These are phyloP conservation scores for Yoshiicerus persimilis DNA, from an alignment of 1,140 invertebrate species.

Conservation along the genomic window DNA sequence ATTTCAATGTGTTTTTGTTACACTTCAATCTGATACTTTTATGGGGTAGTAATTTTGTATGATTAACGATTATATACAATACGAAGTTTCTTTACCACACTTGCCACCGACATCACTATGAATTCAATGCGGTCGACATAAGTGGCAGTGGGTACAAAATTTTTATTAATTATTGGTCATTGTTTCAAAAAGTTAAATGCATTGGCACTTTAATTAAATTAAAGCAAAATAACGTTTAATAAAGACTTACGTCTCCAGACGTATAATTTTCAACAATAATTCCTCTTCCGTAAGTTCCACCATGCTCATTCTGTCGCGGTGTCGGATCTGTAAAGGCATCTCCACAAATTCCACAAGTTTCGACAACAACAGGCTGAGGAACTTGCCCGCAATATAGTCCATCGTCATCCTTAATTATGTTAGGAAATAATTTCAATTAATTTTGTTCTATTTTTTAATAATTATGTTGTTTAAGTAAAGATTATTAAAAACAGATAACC, in stretches of 20 bases:
- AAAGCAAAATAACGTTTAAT: background rate
- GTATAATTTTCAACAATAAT: slow-evolving; percentile 52
- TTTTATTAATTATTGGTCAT: no score
- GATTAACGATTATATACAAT: no score
- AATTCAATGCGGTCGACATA: no score
- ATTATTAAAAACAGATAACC: no score
- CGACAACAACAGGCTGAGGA: slow-evolving; percentile 32
- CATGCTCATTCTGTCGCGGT: slow-evolving; percentile 52
- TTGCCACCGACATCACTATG: no score
- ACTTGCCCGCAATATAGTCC: slow-evolving; percentile 49
- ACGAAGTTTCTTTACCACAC: no score
- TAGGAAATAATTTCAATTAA: no score
- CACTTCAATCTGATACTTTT: background rate
- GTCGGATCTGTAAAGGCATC: slow-evolving; percentile 52
- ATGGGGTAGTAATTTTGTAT: background rate
- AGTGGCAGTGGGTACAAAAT: no score
- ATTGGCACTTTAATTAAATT: background rate
- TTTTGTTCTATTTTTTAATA: no score
- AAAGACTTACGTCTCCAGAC: slow-evolving; percentile 9
- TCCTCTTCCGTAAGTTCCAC: slow-evolving; percentile 53
- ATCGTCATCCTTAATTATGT: no score
- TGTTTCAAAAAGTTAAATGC: no score
- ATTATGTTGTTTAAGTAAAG: no score
- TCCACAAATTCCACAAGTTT: slow-evolving; percentile 58
- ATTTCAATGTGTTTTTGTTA: background rate